phyloP scores from a whole-genome alignment of 2,113 vertebrate species.

The Otis tarda region DNA sequence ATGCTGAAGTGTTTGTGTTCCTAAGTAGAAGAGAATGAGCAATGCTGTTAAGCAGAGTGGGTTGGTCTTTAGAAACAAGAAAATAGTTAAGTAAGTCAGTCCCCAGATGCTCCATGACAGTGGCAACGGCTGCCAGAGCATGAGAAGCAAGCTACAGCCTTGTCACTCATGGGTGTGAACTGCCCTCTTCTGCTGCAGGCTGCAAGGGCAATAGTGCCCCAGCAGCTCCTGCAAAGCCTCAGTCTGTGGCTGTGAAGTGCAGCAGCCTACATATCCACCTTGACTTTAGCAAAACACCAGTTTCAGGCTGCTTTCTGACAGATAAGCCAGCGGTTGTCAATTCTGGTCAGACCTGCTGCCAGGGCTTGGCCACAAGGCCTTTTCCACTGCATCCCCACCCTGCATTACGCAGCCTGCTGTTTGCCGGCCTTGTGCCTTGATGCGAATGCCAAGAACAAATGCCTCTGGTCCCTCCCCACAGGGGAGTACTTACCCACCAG shows the following conservation, averaged over 20 bases:
- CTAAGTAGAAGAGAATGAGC: background rate
- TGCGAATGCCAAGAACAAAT: background rate
- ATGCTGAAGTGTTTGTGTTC: background rate
- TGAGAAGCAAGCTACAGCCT: background rate
- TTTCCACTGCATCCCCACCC: background rate
- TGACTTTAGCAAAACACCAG: background rate
- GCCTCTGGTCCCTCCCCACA: background rate
- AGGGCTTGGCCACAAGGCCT: background rate
- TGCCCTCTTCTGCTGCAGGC: background rate
- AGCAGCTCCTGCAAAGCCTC: background rate
- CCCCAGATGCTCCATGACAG: background rate
- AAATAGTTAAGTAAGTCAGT: background rate
- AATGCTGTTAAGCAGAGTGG: background rate
- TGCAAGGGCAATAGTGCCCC: background rate
- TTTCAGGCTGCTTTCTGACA: background rate
- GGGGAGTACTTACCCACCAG: background rate
- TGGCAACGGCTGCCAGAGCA: background rate
- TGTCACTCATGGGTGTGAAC: rapidly evolving
- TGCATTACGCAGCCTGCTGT: background rate
- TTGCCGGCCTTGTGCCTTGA: background rate
- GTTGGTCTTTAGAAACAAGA: background rate
- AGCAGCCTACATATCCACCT: background rate
- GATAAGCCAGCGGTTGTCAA: rapidly evolving
- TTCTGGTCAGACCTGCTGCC: background rate
- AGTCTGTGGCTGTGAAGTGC: background rate